These are phyloP conservation scores for Cataglyphis albicans DNA, from an alignment of 2,888 invertebrate species.

Conservation along the genomic window DNA sequence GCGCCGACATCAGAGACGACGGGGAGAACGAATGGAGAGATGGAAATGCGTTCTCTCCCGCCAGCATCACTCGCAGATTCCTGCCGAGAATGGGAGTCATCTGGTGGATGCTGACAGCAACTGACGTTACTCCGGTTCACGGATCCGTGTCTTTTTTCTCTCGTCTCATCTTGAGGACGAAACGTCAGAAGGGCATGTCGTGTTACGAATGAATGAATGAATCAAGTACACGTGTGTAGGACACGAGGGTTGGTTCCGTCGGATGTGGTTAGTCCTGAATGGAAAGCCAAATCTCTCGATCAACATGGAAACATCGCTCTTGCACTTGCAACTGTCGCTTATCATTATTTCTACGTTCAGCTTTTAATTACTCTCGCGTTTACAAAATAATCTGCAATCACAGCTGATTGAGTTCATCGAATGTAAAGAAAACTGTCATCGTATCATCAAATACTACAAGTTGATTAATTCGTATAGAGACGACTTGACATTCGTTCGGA, in stretches of 20 bases:
- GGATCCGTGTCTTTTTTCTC: background rate
- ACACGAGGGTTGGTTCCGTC: background rate
- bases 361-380: background rate
- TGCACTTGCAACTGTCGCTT: background rate
- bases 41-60: constrained; percentile 72
- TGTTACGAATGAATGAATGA: constrained; percentile 43
- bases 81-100: constrained; percentile 79
- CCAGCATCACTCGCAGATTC: constrained; percentile 72
- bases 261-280: background rate
- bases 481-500: background rate
- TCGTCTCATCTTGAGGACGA: constrained; percentile 2
- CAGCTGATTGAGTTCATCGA: background rate
- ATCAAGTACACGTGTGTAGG: constrained; percentile 24
- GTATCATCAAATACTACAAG: background rate
- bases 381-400: background rate
- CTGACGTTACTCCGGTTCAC: constrained; percentile 16
- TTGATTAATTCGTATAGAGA: constrained; percentile 8
- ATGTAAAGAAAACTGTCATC: background rate
- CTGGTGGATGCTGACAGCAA: constrained; percentile 74
- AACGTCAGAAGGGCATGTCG: constrained; percentile 12
- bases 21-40: constrained; percentile 68
- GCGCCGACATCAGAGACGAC: constrained; percentile 72
- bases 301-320: background rate
- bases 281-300: background rate
- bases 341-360: background rate